Percentiles rank a stretch among this genome's conserved stretches.
Evolutionary conservation across 2,113 vertebrate genomes (phyloP).

Genomic region (Silurus glanis): DNA sequence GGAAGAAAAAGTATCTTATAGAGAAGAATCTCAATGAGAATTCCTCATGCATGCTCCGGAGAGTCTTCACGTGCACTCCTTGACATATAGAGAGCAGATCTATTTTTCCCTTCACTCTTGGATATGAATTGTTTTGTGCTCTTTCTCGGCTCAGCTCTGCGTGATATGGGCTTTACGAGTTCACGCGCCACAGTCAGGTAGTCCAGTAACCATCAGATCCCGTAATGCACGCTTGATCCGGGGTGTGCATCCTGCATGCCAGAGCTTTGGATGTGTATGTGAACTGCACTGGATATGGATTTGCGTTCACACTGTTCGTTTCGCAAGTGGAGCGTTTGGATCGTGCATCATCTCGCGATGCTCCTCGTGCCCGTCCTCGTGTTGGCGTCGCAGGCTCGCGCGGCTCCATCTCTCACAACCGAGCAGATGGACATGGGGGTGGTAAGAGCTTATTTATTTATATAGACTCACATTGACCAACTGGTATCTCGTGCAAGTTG

Average conservation of each 20-base stretch:
- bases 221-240: slow-evolving; percentile 12
- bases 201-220: slow-evolving; percentile 42
- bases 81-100: not conserved
- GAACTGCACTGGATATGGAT: slow-evolving; percentile 32
- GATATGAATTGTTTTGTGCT: slow-evolving; percentile 12
- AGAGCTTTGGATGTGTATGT: slow-evolving; percentile 41
- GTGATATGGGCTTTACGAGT: slow-evolving; percentile 62
- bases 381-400: slow-evolving; percentile 60
- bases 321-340: slow-evolving; percentile 61
- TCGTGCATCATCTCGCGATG: slow-evolving; percentile 67
- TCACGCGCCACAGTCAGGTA: slow-evolving; percentile 66
- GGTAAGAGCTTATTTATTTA: slow-evolving; percentile 75
- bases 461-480: not conserved
- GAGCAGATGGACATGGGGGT: slow-evolving; percentile 84
- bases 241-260: slow-evolving; percentile 23
- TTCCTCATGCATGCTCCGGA: not conserved
- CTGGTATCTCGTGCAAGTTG: slow-evolving; percentile 11
- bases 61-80: not conserved
- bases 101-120: not conserved
- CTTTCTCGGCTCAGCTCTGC: slow-evolving; percentile 19
- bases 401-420: slow-evolving; percentile 71
- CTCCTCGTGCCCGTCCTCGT: slow-evolving; percentile 66
- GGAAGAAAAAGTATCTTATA: not conserved
- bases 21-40: not conserved
- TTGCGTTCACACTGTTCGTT: slow-evolving; percentile 51